Base-by-base conservation (phyloP, 2,888 invertebrate genomes). In the Ariolimax columbianus region DNA sequence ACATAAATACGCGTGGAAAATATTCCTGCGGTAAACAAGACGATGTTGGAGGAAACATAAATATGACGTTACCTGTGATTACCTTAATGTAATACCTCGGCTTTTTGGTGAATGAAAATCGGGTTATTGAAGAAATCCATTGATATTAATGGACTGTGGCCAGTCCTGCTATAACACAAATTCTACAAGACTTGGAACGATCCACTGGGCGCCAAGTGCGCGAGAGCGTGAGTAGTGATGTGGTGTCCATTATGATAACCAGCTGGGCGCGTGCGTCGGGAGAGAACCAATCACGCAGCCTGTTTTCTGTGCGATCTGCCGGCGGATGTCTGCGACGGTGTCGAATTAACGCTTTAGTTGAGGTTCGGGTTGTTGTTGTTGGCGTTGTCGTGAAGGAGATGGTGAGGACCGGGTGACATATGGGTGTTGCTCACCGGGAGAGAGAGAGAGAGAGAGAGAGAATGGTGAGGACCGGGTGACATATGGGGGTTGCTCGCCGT, bases 71-170 rank as follows among this genome's bases (percentile, higher is more conserved):
- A 66, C 66, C 9, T 66, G 66, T 33, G 2, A 33, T 6, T 11
- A 66, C 33, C 33, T n/a, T n/a, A n/a, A n/a, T n/a, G 33, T 30
- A 66, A 66, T 66, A 66, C 66, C 66, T 66, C 30, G 33, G 33
- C 33, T 14, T 66, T 33, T 30, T 66, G 66, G 19, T 66, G 19
- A 66, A 33, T 2, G 19, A 33, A 33, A 66, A 66, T 33, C 17
- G 9, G 23, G 66, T 66, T 66, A 17, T n/a, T 14, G 47, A 73
- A 43, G 73, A 73, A 73, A 43, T 73, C 73, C 73, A 43, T 26
- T 40, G 40, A 47, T 47, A 9, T 43, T 73, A 43, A 73, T 73
- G 73, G 43, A 73, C 73, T 73, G n/a, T 43, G 73, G 73, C 43
- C 73, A 43, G 73, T 73, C 43, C n/a, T 43, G n/a, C 47, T 43